Percentiles rank a stretch among this genome's conserved stretches.
Evolutionary conservation across 2,797 vertebrate species (phyloP).

Genomic region (Luscinia luscinia): DNA sequence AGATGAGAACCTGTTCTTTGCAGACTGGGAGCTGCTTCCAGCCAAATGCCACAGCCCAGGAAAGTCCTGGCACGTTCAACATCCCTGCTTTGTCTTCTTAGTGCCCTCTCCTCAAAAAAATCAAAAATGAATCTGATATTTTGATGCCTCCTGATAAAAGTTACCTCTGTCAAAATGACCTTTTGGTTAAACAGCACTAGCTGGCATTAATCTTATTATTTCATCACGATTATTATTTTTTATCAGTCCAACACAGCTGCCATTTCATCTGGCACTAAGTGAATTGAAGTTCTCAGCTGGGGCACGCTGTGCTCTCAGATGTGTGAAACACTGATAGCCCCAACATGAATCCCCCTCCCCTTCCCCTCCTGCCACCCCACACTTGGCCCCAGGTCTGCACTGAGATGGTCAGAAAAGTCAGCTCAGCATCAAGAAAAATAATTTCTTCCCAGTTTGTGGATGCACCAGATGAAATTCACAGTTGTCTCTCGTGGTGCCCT

Average conservation of each 20-base stretch:
- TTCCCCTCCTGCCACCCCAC: constrained; percentile 27
- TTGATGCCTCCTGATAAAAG: constrained; percentile 36
- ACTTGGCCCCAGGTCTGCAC: neutral
- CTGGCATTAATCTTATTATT: constrained; percentile 65
- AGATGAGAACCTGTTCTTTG: neutral
- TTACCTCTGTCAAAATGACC: constrained; percentile 43
- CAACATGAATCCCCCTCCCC: neutral
- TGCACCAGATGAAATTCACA: neutral
- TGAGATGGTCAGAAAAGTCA: constrained; percentile 19
- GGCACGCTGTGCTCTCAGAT: neutral
- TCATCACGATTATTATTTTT: constrained; percentile 8
- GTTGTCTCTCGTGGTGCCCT: neutral
- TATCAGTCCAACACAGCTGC: constrained; percentile 48
- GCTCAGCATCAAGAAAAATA: constrained; percentile 19
- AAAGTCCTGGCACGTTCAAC: neutral
- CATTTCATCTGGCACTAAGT: constrained; percentile 64
- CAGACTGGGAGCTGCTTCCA: neutral
- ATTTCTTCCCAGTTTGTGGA: neutral
- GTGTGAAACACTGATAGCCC: constrained; percentile 40
- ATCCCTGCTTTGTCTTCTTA: constrained; percentile 1
- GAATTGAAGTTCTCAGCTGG: constrained; percentile 70
- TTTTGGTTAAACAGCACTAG: constrained; percentile 56
- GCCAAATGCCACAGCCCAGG: neutral
- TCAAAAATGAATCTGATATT: neutral
- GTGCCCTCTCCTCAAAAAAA: neutral